Evolutionary conservation across 2,797 vertebrate species (phyloP), one percentile per base, ranked within the genome.

Genomic region (Paedocypris micromegethes): DNA sequence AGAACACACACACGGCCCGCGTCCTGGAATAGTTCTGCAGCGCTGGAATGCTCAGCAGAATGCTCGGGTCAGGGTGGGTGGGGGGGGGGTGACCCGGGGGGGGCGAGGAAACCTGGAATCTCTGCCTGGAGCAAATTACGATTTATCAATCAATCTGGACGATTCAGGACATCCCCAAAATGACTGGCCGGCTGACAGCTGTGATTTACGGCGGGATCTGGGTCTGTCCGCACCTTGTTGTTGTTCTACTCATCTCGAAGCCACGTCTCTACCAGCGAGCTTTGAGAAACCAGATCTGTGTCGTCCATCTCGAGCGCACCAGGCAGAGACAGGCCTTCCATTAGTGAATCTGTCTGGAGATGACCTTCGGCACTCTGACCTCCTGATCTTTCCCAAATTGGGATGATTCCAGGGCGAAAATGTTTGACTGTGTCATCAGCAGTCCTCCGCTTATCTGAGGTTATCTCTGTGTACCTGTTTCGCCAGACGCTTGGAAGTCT

Each of bases 21-120:
- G 75, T 83, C 86, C 86, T 87, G 87, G 85, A 89, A 91, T 89
- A 91, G 87, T 86, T 87, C 81, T 58, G 47, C 68, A 76, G 78
- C 81, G 72, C 84, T 85, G 88, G 87, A 88, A 89, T 89, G 79
- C 81, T 83, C 72, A 76, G 70, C 73, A 75, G 83, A 88, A 87
- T 89, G 83, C 81, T 75, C 9, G 44, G 64, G 8, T 40, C 53
- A 72, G 71, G 57, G 66, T 65, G 60, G 42, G 60, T n/a, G 58
- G 75, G 69, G 58, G 58, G 45, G 60, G 47, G 68, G 66, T 41
- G 65, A 45, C 54, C 58, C 72, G 71, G 67, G 66, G 66, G 48
- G 39, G 58, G 8, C 52, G 43, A 45, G 55, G 47, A 59, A 47
- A 75, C 76, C 67, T 75, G 78, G 83, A 83, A 85, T 85, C 78